phyloP scores from a whole-genome alignment of 2,113 vertebrate genomes.

The Arenaria interpres region DNA sequence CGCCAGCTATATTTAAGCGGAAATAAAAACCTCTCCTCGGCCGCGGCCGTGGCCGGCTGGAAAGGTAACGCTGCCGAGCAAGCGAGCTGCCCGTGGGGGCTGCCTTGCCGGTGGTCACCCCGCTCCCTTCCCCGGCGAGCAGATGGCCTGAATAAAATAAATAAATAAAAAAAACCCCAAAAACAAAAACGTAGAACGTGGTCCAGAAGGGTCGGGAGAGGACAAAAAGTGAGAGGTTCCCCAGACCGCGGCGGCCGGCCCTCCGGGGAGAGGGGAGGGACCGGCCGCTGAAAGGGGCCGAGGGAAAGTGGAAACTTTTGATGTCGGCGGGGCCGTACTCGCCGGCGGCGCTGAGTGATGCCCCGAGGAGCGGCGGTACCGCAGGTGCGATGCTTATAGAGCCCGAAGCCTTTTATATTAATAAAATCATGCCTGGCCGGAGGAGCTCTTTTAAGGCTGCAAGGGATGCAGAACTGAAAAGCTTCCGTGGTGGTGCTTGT shows the following conservation, averaged over 20 bases:
- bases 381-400: constrained; percentile 78
- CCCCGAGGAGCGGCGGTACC: not conserved
- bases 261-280: constrained; percentile 81
- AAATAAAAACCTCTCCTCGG: constrained; percentile 33
- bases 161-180: not conserved
- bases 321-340: constrained; percentile 58
- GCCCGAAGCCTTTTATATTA: constrained; percentile 55
- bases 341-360: not conserved
- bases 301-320: constrained; percentile 72
- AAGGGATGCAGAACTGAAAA: not conserved
- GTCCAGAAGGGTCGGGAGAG: constrained; percentile 86
- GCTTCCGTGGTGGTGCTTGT: not conserved
- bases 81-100: constrained; percentile 17
- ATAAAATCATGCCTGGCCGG: constrained; percentile 47
- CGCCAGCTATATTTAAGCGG: constrained; percentile 59
- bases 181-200: constrained; percentile 83
- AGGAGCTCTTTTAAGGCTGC: not conserved
- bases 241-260: constrained; percentile 84
- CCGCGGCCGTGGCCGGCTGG: not conserved
- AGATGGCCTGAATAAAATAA: constrained; percentile 89
- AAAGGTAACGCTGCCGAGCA: not conserved
- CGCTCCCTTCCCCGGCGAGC: constrained; percentile 79
- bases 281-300: constrained; percentile 69
- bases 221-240: constrained; percentile 93
- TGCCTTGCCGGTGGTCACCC: not conserved